phyloP scores from a whole-genome alignment of 2,888 invertebrate genomes.

The Falcaria lacertinaria region DNA sequence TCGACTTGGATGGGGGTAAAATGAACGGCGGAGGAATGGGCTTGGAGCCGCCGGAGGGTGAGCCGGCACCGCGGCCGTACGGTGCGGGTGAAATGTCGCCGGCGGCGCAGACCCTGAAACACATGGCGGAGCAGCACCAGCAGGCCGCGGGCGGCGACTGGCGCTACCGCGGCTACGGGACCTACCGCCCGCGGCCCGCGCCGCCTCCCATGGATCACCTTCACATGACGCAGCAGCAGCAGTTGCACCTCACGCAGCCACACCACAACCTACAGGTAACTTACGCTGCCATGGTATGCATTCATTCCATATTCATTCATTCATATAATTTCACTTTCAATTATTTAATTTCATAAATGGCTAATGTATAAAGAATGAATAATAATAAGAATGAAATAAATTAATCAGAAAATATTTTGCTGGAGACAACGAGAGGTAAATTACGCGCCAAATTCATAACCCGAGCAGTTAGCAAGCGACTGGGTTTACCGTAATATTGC shows the following conservation, averaged over 20 bases:
- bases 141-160: conserved; percentile 83
- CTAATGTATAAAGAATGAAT: not conserved
- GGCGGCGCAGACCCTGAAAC: conserved; percentile 96
- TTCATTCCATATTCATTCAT: not conserved
- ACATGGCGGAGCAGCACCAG: conserved; percentile 98
- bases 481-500: not conserved
- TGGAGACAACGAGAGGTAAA: not conserved
- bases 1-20: conserved; percentile 81
- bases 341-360: too few species aligned
- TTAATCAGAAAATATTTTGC: not conserved
- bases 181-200: conserved; percentile 63
- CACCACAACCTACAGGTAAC: conserved; percentile 89
- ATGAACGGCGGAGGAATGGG: conserved; percentile 47
- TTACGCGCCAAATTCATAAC: not conserved
- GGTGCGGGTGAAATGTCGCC: conserved; percentile 87
- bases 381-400: too few species aligned
- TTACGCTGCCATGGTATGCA: not conserved
- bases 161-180: conserved; percentile 78
- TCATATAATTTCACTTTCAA: too few species aligned
- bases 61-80: conserved; percentile 66
- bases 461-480: too few species aligned
- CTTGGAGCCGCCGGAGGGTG: conserved; percentile 71
- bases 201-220: conserved; percentile 74
- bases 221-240: conserved; percentile 93
- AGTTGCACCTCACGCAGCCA: conserved; percentile 91